A percentile compares a stretch with the other conserved stretches of the same genome.
These are phyloP conservation scores for Cabera pusaria DNA, from an alignment of 2,888 invertebrate species.

Conservation along the genomic window DNA sequence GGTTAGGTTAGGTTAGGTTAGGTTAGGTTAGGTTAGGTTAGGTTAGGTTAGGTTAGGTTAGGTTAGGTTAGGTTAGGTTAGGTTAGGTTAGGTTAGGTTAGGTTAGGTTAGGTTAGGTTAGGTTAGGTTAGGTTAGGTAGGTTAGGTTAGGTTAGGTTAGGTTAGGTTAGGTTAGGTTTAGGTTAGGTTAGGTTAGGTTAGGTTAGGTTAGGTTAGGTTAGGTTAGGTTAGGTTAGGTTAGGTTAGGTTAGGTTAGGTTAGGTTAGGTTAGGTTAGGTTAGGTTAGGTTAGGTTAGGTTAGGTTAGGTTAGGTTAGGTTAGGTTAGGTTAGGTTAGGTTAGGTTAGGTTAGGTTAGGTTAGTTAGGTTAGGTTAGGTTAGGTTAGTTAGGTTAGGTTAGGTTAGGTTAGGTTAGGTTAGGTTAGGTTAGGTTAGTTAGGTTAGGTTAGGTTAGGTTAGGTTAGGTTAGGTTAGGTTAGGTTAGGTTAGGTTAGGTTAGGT, in stretches of 20 bases:
- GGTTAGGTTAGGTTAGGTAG: conserved; percentile 1
- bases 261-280: conserved; percentile 6
- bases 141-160: background rate
- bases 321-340: conserved; percentile 6
- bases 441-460: conserved; percentile 7
- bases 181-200: conserved; percentile 6
- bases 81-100: conserved; percentile 3
- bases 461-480: conserved; percentile 3
- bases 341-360: conserved; percentile 5
- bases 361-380: conserved; percentile 15
- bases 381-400: conserved; percentile 16
- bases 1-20: conserved; percentile 3
- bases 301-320: conserved; percentile 6
- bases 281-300: conserved; percentile 2
- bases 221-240: conserved; percentile 5
- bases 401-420: conserved; percentile 12
- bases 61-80: conserved; percentile 12
- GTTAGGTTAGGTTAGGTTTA: conserved; percentile 1
- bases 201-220: conserved; percentile 6
- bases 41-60: conserved; percentile 25
- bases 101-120: conserved; percentile 4
- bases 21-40: conserved; percentile 5
- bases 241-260: conserved; percentile 6
- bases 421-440: conserved; percentile 30
- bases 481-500: conserved; percentile 6